Base-by-base conservation (phyloP, 1,140 invertebrate species). In the Tribolium madens region DNA sequence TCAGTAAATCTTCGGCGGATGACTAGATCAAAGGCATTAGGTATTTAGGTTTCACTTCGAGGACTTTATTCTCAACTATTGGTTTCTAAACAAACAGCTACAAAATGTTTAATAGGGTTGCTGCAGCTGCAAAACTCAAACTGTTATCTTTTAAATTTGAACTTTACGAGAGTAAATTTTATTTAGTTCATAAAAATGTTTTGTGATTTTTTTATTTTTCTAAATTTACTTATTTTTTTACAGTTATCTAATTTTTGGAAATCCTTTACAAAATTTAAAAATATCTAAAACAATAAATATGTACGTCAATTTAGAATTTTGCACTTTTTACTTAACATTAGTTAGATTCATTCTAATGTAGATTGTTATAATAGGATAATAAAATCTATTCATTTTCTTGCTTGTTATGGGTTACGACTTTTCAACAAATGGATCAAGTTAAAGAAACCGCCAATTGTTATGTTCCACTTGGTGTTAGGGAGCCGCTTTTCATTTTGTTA, bases 381-480 rank as follows among this genome's bases (percentile, higher is more conserved):
- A 21, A 57, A 15, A 57, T n/a, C 5, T 57, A 14, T 64, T 64
- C 21, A 1, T 1, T 13, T 33, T 31, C 10, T 13, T 64, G 21
- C 3, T 33, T 64, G 57, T 64, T 64, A 14, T 15, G 17, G n/a
- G 26, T 64, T 33, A 47, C 14, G 9, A 31, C 17, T 52, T 48
- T 14, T 12, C 36, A 71, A 71, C 69, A 71, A 71, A 71, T 71
- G 47, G 69, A 31, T 71, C 47, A 46, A 52, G 15, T 18, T 47
- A 46, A 70, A 71, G 42, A 52, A 9, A 71, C 69, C 69, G 69
- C 21, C 15, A 71, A 64, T 31, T 64, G 57, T 33, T 33, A 36
- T 64, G 21, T 57, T 64, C 57, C 21, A 64, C 18, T 64, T 64
- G 13, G 7, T 64, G 26, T 64, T 33, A 12, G 26, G 57, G 57